A percentile compares a stretch with the other conserved stretches of the same genome.
Evolutionary conservation across 2,888 invertebrate genomes (phyloP).

Genomic region (Horisme vitalbata): DNA sequence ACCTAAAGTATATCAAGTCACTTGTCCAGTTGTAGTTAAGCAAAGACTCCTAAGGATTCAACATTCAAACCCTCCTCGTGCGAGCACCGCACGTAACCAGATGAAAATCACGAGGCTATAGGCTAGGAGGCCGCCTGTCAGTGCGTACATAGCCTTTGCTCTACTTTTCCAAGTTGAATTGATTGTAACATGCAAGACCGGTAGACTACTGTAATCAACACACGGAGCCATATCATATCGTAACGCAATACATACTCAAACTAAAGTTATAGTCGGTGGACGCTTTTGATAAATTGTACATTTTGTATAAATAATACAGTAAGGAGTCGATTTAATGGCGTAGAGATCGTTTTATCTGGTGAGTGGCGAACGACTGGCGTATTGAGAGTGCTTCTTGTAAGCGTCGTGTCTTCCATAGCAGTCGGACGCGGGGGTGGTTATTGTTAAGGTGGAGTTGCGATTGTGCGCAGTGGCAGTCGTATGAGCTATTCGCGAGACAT

Average conservation of each 20-base stretch:
- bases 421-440: slow-evolving; percentile 68
- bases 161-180: background rate
- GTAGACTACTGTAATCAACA: slow-evolving; percentile 53
- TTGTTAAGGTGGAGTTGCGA: slow-evolving; percentile 26
- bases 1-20: no score
- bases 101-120: no score
- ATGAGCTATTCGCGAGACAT: background rate
- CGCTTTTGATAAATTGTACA: slow-evolving; percentile 79
- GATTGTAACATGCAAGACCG: background rate
- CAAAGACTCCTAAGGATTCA: no score
- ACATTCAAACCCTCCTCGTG: no score
- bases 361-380: slow-evolving; percentile 76
- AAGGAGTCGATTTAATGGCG: slow-evolving; percentile 74
- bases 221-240: slow-evolving; percentile 50
- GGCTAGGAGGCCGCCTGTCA: no score
- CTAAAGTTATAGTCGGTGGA: slow-evolving; percentile 47
- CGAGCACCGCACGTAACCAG: no score
- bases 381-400: slow-evolving; percentile 79
- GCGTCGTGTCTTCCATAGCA: slow-evolving; percentile 82
- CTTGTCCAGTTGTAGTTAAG: no score
- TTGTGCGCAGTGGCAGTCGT: slow-evolving; percentile 9
- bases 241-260: slow-evolving; percentile 53
- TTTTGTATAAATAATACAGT: slow-evolving; percentile 79
- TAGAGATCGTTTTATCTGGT: slow-evolving; percentile 62
- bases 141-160: background rate